These are phyloP conservation scores for Epinephelus coioides DNA, from an alignment of 2,797 vertebrate species.

Conservation along the genomic window DNA sequence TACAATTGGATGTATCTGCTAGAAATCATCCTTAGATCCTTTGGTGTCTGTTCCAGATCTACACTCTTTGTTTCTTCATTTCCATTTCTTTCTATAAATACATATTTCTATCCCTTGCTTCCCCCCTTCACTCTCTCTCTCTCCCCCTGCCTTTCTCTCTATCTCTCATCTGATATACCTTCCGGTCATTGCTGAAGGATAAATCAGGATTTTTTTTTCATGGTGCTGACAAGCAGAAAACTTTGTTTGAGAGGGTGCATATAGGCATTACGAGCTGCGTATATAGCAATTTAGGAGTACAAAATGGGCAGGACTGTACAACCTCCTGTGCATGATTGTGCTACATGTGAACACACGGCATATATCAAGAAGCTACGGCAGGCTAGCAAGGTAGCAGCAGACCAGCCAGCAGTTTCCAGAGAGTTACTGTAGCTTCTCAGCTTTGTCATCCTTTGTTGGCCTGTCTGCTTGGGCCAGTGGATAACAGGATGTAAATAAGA, in stretches of 20 bases:
- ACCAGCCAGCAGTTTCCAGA: constrained; percentile 28
- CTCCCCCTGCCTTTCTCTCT: constrained; percentile 29
- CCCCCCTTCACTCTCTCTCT: constrained; percentile 7
- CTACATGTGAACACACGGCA: constrained; percentile 24
- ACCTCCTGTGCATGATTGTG: constrained; percentile 9
- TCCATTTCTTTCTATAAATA: constrained; percentile 19
- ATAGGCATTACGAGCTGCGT: constrained; percentile 25
- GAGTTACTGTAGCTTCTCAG: constrained; percentile 54
- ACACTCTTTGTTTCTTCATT: constrained; percentile 43
- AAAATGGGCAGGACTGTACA: constrained; percentile 45
- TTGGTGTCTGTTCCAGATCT: constrained; percentile 33
- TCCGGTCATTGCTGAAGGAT: constrained; percentile 73
- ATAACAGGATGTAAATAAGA: constrained; percentile 75
- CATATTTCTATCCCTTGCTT: constrained; percentile 6
- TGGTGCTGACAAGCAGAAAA: constrained; percentile 78
- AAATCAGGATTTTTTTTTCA: constrained; percentile 64
- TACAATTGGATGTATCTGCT: constrained; percentile 50
- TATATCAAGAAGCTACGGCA: constrained; percentile 30
- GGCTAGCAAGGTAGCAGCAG: constrained; percentile 18
- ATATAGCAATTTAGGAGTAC: constrained; percentile 34
- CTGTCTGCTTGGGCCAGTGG: constrained; percentile 57
- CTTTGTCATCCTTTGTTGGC: constrained; percentile 68
- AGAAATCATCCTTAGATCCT: constrained; percentile 49
- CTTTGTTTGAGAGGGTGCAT: constrained; percentile 60
- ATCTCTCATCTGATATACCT: constrained; percentile 66